phyloP scores from a whole-genome alignment of 2,797 vertebrate species.

The Rhinophrynus dorsalis region DNA sequence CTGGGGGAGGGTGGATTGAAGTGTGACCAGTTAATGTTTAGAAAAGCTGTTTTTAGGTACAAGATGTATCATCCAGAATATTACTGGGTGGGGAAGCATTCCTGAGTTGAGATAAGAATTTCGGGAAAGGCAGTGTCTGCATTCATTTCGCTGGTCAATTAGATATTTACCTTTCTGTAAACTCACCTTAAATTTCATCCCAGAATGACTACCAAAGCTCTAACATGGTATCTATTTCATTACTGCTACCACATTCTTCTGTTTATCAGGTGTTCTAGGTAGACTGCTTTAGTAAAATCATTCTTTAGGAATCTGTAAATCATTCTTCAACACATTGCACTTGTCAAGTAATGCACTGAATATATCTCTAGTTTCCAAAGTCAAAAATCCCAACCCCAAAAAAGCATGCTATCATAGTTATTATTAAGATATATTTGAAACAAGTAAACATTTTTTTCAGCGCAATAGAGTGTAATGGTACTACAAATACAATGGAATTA shows the following conservation, averaged over 20 bases:
- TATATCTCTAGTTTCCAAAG: too few species aligned
- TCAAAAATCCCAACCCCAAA: too few species aligned
- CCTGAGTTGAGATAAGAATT: conserved; percentile 9
- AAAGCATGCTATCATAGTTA: too few species aligned
- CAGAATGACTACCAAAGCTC: background rate
- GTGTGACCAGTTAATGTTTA: too few species aligned
- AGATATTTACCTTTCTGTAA: conserved; percentile 2
- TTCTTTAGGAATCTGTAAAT: too few species aligned
- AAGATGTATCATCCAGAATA: background rate
- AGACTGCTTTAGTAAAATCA: background rate
- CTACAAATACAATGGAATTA: too few species aligned
- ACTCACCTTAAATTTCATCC: background rate
- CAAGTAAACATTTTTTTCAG: too few species aligned
- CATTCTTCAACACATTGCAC: too few species aligned
- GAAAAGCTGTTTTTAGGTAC: background rate
- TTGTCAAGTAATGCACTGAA: too few species aligned
- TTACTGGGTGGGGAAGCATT: background rate
- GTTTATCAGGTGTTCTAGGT: background rate
- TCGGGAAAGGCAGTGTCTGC: background rate
- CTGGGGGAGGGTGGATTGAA: background rate
- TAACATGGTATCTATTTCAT: conserved; percentile 2
- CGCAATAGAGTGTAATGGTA: too few species aligned
- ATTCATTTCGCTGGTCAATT: background rate
- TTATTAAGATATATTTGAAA: too few species aligned
- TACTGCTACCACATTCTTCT: background rate